Evolutionary conservation across 2,113 vertebrate species (phyloP), one percentile per base, ranked within the genome.

Genomic region (Burhinus bistriatus): DNA sequence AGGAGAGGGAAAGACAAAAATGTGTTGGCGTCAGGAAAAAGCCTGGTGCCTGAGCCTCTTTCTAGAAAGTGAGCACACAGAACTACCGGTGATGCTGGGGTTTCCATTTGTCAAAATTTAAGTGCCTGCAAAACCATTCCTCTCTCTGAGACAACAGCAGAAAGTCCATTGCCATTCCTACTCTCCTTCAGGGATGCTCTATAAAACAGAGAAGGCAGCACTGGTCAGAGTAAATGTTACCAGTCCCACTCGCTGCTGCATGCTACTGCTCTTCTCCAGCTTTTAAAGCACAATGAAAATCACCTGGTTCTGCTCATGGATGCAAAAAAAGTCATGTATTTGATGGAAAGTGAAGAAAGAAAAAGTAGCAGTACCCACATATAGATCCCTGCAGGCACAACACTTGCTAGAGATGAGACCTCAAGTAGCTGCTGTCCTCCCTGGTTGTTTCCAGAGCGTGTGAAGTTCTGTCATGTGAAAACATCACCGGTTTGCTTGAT

Each of bases 371-470:
- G 32, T 42, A 71, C 38, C 47, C 82, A 82, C 62, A 85, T 23
- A 73, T 6, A 40, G 54, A 89, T n/a, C 11, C 51, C 38, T 76
- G 70, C 25, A 66, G 71, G 42, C 32, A 36, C n/a, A 52, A 3
- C 14, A 11, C 70, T 87, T 73, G 26, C 61, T 75, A 32, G 36
- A 57, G 30, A 18, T 0, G 3, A 52, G 62, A 52, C 36, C 4
- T 5, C 36, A 93, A 79, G 66, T 44, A 90, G 49, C 76, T 94
- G 77, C 70, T 96, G 19, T 72, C 61, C 64, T 93, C 75, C n/a
- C 58, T 89, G 38, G 44, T 84, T 70, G 79, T 92, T 97, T 95
- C 51, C 85, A 96, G 83, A 92, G 83, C 81, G 84, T 49, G 40
- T 1, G 0, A 86, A 94, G n/a, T 95, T 94, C 85, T 96, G 65